These are phyloP conservation scores for Corydoras maculifer DNA, from an alignment of 2,113 vertebrate species.

Conservation along the genomic window DNA sequence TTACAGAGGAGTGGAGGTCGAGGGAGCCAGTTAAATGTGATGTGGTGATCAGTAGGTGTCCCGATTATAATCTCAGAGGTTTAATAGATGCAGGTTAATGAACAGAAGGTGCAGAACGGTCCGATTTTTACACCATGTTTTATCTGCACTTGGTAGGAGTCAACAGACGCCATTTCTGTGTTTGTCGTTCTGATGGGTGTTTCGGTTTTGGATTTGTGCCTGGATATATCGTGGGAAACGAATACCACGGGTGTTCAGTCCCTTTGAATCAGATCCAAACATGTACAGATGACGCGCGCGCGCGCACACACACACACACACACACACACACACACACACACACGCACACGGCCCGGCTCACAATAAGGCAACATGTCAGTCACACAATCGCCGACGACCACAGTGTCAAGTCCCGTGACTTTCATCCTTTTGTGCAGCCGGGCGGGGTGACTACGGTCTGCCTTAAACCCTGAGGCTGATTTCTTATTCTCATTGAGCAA, in stretches of 20 bases:
- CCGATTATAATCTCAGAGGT: not conserved
- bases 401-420: not conserved
- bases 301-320: not conserved
- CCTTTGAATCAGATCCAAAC: constrained; percentile 15
- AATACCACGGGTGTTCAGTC: constrained; percentile 16
- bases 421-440: constrained; percentile 9
- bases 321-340: not conserved
- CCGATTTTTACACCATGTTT: not conserved
- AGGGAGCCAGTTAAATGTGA: no score
- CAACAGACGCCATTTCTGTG: not conserved
- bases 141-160: not conserved
- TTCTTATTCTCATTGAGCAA: not conserved
- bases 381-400: not conserved
- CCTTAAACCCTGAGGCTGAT: not conserved
- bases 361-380: not conserved
- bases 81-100: not conserved
- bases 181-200: not conserved
- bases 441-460: not conserved
- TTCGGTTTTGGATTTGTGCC: constrained; percentile 7
- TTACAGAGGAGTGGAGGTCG: no score
- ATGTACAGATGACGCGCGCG: not conserved
- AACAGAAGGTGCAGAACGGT: not conserved
- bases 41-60: no score
- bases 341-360: not conserved
- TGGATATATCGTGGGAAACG: constrained; percentile 6